Conservation (phyloP, 2,113 vertebrate species). For the Tringa solitaria region DNA sequence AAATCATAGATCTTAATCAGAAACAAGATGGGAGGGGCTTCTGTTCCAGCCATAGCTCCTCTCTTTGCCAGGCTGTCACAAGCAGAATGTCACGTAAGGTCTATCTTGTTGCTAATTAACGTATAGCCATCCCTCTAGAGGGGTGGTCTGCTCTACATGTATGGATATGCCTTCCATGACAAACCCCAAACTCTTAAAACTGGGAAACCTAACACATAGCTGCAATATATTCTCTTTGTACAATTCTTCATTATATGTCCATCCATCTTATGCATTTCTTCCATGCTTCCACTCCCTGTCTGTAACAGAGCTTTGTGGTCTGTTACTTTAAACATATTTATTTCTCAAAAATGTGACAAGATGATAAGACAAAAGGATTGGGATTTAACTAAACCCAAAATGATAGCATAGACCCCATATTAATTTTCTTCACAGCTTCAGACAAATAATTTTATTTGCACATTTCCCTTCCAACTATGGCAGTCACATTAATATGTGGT, state of each 20-base stretch:
- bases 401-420: fast-evolving
- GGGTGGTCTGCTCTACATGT: background rate
- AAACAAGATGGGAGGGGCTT: background rate
- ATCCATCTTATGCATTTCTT: background rate
- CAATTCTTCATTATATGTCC: fast-evolving
- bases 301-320: background rate
- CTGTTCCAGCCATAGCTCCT: background rate
- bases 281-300: background rate
- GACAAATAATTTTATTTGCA: background rate
- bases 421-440: background rate
- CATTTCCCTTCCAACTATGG: background rate
- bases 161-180: background rate
- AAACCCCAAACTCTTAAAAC: background rate
- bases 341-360: background rate
- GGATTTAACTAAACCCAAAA: background rate
- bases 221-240: background rate
- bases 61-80: background rate
- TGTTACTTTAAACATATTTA: fast-evolving
- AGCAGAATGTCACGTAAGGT: background rate
- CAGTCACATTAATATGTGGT: background rate
- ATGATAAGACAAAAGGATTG: fast-evolving
- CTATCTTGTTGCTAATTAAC: background rate
- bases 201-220: background rate
- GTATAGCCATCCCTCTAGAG: background rate
- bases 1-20: background rate